Percentiles rank a stretch among this genome's conserved stretches.
These are phyloP conservation scores for Scalopus aquaticus DNA, from an alignment of 2,113 vertebrate species.

Conservation along the genomic window DNA sequence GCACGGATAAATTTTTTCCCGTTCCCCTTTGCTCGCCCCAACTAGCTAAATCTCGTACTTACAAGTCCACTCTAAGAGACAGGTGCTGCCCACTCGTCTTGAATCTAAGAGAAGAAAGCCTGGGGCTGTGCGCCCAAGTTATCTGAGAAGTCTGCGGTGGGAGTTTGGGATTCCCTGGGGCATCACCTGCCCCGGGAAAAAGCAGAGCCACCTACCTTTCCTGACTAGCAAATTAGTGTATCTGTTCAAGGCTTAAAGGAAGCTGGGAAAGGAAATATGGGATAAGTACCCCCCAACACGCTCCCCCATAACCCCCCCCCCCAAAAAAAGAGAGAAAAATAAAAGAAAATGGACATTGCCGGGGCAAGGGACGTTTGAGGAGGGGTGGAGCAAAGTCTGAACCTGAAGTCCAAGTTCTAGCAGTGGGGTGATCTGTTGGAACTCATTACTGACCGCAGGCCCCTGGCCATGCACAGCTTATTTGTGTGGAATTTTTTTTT, in stretches of 20 bases:
- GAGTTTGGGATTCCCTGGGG: conserved; percentile 32
- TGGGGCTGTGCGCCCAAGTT: conserved; percentile 70
- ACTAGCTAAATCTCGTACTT: neutral
- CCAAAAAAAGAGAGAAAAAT: too few relatives aligned
- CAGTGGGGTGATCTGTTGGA: neutral
- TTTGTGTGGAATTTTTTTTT: neutral
- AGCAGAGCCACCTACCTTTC: conserved; percentile 60
- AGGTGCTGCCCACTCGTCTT: neutral
- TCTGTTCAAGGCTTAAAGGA: neutral
- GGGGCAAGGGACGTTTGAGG: too few relatives aligned
- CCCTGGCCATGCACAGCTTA: neutral
- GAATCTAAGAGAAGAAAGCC: conserved; percentile 48
- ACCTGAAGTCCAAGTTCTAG: neutral
- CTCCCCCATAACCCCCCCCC: too few relatives aligned
- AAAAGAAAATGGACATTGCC: neutral
- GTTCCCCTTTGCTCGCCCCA: neutral
- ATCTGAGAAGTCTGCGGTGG: conserved; percentile 53
- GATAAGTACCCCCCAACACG: too few relatives aligned
- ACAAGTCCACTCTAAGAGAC: neutral
- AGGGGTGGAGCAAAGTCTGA: neutral
- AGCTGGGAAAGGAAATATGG: neutral
- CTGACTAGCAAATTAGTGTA: neutral
- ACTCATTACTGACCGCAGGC: neutral
- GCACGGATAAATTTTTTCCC: neutral
- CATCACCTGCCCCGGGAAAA: neutral